These are phyloP conservation scores for Elephas maximus DNA, from an alignment of 2,113 vertebrate genomes.

Conservation along the genomic window DNA sequence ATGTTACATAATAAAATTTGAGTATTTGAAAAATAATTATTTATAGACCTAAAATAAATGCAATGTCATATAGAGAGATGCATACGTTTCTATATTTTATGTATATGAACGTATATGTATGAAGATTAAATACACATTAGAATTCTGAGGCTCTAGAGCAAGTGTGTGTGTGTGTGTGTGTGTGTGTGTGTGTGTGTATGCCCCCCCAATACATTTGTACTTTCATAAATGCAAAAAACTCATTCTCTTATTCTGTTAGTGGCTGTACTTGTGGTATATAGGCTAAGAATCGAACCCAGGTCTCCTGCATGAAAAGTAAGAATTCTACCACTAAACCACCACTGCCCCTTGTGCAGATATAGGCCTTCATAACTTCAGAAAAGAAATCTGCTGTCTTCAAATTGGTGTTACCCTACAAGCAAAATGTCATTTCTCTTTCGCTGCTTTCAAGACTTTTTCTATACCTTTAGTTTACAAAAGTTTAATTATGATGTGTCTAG, in stretches of 20 bases:
- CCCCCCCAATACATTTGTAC: background rate
- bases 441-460: background rate
- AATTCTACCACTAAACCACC: background rate
- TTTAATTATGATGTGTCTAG: background rate
- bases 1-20: background rate
- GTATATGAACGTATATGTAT: background rate
- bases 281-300: too few relatives aligned
- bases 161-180: background rate
- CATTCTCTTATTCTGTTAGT: background rate
- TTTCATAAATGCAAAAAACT: conserved; percentile 6
- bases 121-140: background rate
- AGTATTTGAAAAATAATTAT: conserved; percentile 31
- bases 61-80: background rate
- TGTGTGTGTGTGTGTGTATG: background rate
- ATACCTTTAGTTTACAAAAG: background rate
- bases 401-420: background rate
- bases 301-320: background rate
- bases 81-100: background rate
- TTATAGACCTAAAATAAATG: background rate
- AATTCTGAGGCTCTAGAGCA: background rate
- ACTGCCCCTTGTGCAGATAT: background rate
- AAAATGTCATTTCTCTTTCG: background rate
- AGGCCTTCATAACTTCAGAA: background rate
- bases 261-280: background rate
- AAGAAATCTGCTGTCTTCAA: background rate